Evolutionary conservation across 2,113 vertebrate species (phyloP).

Genomic region (Noctilio leporinus): DNA sequence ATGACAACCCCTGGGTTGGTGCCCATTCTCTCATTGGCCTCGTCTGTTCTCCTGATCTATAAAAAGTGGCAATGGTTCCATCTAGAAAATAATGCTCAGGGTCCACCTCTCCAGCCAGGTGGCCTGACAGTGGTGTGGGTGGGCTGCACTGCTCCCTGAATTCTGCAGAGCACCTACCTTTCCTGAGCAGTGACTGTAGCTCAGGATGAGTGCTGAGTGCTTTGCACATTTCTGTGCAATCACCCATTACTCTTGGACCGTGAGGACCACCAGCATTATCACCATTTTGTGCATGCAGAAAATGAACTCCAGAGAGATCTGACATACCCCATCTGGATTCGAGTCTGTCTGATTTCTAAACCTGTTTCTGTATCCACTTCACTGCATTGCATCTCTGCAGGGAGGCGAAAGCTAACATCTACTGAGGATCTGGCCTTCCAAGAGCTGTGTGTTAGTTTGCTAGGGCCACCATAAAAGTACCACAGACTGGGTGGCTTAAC

Average conservation of each 20-base stretch:
- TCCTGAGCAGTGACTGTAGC: not conserved
- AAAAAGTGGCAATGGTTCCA: no score
- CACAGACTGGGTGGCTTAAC: not conserved
- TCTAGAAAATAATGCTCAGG: no score
- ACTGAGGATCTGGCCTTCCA: not conserved
- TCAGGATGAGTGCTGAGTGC: not conserved
- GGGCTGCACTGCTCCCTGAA: accelerated
- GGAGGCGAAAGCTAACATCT: accelerated
- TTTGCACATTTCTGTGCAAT: not conserved
- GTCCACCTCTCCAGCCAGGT: accelerated
- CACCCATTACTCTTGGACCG: not conserved
- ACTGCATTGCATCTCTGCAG: not conserved
- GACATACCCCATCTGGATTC: not conserved
- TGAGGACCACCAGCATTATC: not conserved
- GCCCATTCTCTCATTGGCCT: not conserved
- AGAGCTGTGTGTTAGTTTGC: accelerated
- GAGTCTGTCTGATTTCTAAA: not conserved
- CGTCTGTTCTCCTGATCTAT: not conserved
- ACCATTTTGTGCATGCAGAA: not conserved
- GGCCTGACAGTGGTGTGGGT: not conserved
- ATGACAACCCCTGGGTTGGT: not conserved
- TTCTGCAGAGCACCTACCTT: not conserved
- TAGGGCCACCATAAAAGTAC: not conserved
- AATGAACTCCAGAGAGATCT: not conserved
- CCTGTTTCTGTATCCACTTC: not conserved